Evolutionary conservation across 2,113 vertebrate species (phyloP), one percentile per base, ranked within the genome.

Genomic region (Corydoras maculifer): DNA sequence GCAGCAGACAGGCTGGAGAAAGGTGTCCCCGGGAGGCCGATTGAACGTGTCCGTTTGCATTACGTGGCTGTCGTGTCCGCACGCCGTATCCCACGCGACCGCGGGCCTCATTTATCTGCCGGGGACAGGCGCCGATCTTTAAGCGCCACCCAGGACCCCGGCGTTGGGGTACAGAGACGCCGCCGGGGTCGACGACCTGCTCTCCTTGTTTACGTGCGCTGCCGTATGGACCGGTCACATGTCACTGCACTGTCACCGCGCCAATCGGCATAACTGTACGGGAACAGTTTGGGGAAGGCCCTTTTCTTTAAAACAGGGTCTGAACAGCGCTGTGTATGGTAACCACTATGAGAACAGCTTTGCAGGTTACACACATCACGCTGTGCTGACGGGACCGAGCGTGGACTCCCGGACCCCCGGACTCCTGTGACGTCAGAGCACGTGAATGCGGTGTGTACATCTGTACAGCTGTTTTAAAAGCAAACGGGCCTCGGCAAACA

Each of bases 1-100:
- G 58, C 54, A 18, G 72, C 14, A 14, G 35, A 6, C 54, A 14
- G 54, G 15, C 60, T 31, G 54, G 50, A 49, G 60, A 61, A 53
- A 55, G 35, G 48, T 67, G 35, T 14, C 11, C 2, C 55, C 15
- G 25, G 29, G 58, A 57, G 50, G 58, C 67, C 57, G 69, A 67
- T 62, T 31, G 35, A 57, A 69, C 35, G 35, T 68, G 68, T 61
- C 31, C 62, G 76, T 77, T 74, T 75, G 78, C 79, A 15, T 72
- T 76, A 65, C 43, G n/a, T 54, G 14, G 29, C 55, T 1, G 14
- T 57, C n/a, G n/a, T 5, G 64, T 61, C 69, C 30, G 55, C 68
- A 63, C 57, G 32, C 10, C 69, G 64, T 65, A 49, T 51, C 30
- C 72, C 29, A 60, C 35, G 13, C 43, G 50, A 54, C 53, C 53